These are phyloP conservation scores for Trinorchestia longiramus DNA, from an alignment of 1,140 invertebrate species.

Conservation along the genomic window DNA sequence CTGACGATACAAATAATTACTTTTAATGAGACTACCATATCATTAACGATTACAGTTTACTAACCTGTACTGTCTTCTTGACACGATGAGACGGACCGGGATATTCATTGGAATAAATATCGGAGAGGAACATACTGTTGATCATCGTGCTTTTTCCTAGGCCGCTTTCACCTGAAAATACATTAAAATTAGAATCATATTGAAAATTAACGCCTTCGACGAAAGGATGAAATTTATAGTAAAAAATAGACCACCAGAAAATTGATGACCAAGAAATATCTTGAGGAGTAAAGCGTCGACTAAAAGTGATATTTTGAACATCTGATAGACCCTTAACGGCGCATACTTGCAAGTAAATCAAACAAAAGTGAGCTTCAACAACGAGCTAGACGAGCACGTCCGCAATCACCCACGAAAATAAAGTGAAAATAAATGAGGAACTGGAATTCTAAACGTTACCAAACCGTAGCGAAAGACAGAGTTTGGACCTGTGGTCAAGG, in stretches of 20 bases:
- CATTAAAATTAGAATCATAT: not conserved
- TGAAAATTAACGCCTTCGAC: not conserved
- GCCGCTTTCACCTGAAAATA: constrained; percentile 86
- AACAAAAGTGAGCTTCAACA: not conserved
- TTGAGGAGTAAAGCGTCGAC: too few species aligned
- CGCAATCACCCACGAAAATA: not conserved
- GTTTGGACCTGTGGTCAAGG: not conserved
- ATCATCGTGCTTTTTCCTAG: constrained; percentile 98
- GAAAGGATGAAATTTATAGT: not conserved
- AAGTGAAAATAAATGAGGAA: not conserved
- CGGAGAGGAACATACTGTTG: constrained; percentile 99
- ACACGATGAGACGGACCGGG: constrained; percentile 89
- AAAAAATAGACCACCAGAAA: not conserved
- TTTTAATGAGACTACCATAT: not conserved
- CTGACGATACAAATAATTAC: too few species aligned
- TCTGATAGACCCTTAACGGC: not conserved
- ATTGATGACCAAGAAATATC: not conserved
- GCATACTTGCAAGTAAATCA: not conserved
- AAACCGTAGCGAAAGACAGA: not conserved
- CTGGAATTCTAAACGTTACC: not conserved
- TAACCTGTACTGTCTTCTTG: constrained; percentile 86
- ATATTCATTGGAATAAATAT: constrained; percentile 92
- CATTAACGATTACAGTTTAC: not conserved
- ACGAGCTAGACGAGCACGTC: not conserved
- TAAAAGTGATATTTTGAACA: not conserved